A percentile compares a stretch with the other conserved stretches of the same genome.
Conservation (phyloP, 2,888 invertebrate species). For the Magallana nippona region DNA sequence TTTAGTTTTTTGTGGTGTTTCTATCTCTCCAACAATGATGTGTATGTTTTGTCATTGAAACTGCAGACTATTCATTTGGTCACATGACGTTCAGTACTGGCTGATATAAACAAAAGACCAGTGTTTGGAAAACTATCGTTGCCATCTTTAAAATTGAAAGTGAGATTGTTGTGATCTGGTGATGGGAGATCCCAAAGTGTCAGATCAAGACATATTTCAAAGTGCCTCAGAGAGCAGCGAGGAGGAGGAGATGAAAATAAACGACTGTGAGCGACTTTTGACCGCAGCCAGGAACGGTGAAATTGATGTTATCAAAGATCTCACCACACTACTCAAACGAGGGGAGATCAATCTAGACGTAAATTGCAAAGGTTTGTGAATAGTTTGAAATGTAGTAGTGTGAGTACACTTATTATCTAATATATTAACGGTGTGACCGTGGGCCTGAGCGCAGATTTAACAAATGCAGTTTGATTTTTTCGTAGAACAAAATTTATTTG, state of each 20-base stretch:
- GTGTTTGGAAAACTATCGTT: not conserved
- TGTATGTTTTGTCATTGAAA: no score
- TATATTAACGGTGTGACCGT: no score
- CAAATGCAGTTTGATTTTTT: no score
- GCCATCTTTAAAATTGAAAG: not conserved
- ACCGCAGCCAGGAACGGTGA: constrained; percentile 85
- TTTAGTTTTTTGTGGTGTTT: no score
- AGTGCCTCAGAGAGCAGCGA: constrained; percentile 17
- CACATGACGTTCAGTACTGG: not conserved
- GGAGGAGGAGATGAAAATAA: not conserved
- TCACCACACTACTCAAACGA: constrained; percentile 82
- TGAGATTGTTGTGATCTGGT: not conserved
- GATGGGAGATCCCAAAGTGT: not conserved
- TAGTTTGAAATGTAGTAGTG: no score
- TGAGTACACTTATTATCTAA: no score
- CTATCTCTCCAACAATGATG: no score
- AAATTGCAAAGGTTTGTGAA: constrained; percentile 84
- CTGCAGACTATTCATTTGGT: not conserved
- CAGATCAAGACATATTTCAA: not conserved
- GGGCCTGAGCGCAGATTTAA: no score
- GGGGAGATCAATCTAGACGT: constrained; percentile 83
- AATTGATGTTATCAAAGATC: constrained; percentile 82
- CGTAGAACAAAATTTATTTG: no score
- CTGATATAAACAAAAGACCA: no score
- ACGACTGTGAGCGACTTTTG: constrained; percentile 82